Conservation (phyloP, 1,140 invertebrate genomes). For the Hycleus phaleratus region DNA sequence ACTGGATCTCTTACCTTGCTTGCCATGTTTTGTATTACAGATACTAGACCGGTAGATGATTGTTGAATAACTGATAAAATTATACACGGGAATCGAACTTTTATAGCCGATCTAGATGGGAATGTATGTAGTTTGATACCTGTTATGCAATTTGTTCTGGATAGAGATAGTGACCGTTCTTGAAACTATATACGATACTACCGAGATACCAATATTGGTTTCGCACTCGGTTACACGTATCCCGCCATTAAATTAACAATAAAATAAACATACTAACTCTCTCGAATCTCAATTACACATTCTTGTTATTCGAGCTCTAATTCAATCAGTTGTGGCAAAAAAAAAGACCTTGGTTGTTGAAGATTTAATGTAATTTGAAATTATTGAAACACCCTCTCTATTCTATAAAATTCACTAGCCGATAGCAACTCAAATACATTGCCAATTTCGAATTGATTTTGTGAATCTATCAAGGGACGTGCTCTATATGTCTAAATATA, state of each 20-base stretch:
- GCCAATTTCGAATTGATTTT: too few species aligned
- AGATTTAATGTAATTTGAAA: too few species aligned
- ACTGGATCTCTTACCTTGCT: conserved; percentile 6
- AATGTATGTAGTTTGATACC: conserved; percentile 9
- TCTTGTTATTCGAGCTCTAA: too few species aligned
- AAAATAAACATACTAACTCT: too few species aligned
- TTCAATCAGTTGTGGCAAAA: too few species aligned
- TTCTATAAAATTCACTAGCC: too few species aligned
- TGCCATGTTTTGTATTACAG: not conserved
- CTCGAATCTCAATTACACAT: too few species aligned
- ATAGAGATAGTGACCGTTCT: conserved; percentile 13
- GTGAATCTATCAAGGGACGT: too few species aligned
- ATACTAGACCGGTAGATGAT: not conserved
- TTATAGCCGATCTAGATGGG: conserved; percentile 6
- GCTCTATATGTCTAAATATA: too few species aligned
- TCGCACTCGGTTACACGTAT: conserved; percentile 7
- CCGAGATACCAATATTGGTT: conserved; percentile 8
- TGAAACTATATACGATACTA: conserved; percentile 12
- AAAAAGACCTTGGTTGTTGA: too few species aligned
- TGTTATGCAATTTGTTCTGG: conserved; percentile 7
- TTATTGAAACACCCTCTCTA: too few species aligned
- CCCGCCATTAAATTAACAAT: not conserved
- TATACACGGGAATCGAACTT: conserved; percentile 6
- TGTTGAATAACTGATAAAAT: conserved; percentile 13
- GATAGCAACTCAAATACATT: too few species aligned